Evolutionary conservation across 2,113 vertebrate species (phyloP).

Genomic region (Leptodactylus fuscus): DNA sequence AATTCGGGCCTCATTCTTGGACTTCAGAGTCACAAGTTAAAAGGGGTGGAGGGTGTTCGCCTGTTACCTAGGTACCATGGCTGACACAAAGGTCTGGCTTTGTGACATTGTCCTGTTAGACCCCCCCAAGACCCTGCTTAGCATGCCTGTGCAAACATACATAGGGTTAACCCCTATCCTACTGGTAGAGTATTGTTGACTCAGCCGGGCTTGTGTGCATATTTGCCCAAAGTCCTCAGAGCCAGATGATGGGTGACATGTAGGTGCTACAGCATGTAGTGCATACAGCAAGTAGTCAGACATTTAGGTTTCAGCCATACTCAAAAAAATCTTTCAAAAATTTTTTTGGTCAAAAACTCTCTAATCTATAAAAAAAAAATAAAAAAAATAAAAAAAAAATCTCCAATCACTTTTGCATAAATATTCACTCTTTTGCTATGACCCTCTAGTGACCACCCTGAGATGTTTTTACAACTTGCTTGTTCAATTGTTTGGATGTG

Average conservation of each 20-base stretch:
- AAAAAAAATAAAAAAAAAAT: too few relatives aligned
- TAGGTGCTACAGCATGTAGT: not conserved
- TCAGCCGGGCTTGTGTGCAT: not conserved
- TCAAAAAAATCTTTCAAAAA: too few relatives aligned
- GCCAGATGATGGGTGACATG: not conserved
- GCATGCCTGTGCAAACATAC: constrained; percentile 42
- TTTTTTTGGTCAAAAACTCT: too few relatives aligned
- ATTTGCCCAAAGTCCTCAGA: not conserved
- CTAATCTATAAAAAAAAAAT: too few relatives aligned
- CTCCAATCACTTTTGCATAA: too few relatives aligned
- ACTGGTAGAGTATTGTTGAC: not conserved
- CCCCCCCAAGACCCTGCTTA: not conserved
- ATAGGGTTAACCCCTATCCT: constrained; percentile 7
- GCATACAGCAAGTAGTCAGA: not conserved
- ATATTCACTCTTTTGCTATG: too few relatives aligned
- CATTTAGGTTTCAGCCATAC: not conserved
- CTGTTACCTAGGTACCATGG: constrained; percentile 38
- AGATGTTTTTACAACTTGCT: not conserved
- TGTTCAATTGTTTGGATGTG: too few relatives aligned
- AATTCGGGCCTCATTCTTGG: constrained; percentile 17
- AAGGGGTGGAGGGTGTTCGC: not conserved
- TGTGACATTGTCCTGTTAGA: constrained; percentile 35
- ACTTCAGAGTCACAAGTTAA: constrained; percentile 22
- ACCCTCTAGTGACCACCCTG: too few relatives aligned
- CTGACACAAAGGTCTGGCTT: not conserved